phyloP scores from a whole-genome alignment of 92 coral and sea anemone species.

The Zoanthus sociatus region DNA sequence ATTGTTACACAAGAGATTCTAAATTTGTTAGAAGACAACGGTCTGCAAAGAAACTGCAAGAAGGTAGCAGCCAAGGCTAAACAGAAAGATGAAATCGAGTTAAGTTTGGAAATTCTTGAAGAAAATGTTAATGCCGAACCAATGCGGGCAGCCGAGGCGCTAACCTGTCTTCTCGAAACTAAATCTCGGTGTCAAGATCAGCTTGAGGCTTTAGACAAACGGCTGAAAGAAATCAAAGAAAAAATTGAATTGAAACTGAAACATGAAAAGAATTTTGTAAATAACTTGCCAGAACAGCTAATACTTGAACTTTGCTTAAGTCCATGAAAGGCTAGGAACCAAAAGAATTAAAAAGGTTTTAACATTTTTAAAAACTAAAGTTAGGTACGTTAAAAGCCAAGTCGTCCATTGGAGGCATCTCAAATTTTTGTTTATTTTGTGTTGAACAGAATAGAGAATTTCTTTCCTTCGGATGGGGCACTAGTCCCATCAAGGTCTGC shows the following conservation, averaged over 20 bases:
- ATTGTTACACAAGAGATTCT: slow-evolving; percentile 27
- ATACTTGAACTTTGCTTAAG: slow-evolving; percentile 20
- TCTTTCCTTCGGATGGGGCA: not conserved
- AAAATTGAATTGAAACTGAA: slow-evolving; percentile 21
- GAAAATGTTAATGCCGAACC: slow-evolving; percentile 36
- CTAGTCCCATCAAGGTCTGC: not conserved
- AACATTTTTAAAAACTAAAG: too few species aligned
- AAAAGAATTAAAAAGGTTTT: not conserved
- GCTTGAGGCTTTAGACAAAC: not conserved
- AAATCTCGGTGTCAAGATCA: not conserved
- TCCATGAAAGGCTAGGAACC: not conserved
- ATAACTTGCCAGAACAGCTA: slow-evolving; percentile 19
- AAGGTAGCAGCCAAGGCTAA: slow-evolving; percentile 47
- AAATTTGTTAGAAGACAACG: slow-evolving; percentile 26
- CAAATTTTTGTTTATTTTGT: not conserved
- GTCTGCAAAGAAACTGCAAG: slow-evolving; percentile 10
- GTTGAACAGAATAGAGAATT: not conserved
- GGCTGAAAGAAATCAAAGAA: not conserved
- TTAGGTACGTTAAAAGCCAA: too few species aligned
- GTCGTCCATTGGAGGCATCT: not conserved
- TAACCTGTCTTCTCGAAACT: slow-evolving; percentile 24
- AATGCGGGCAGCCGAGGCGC: slow-evolving; percentile 42
- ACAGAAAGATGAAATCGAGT: slow-evolving; percentile 49
- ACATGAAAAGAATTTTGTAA: slow-evolving; percentile 5
- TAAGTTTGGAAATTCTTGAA: slow-evolving; percentile 42